phyloP scores from a whole-genome alignment of 2,888 invertebrate species.

The Sesia apiformis region DNA sequence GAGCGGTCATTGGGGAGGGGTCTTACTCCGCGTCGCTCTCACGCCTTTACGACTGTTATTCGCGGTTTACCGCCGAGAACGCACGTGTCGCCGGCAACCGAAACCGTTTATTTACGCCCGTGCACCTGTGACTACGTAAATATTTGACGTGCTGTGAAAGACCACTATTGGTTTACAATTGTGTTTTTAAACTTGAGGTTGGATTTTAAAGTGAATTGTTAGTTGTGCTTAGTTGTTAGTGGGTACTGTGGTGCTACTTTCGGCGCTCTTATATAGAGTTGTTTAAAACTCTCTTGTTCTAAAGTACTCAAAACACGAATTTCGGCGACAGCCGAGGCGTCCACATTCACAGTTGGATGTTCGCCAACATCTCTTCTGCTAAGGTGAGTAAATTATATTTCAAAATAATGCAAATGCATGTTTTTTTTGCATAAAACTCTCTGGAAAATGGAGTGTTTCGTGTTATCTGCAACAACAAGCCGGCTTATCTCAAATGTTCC shows the following conservation, averaged over 20 bases:
- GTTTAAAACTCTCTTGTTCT: conserved; percentile 24
- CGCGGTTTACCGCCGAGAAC: conserved; percentile 58
- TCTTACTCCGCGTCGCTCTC: conserved; percentile 22
- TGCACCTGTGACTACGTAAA: conserved; percentile 63
- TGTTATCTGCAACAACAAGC: conserved; percentile 22
- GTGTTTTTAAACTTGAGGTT: conserved; percentile 32
- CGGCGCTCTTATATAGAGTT: background rate
- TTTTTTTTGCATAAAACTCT: conserved; percentile 15
- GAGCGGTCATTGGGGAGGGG: conserved; percentile 54
- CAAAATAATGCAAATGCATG: conserved; percentile 24
- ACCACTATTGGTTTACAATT: conserved; percentile 43
- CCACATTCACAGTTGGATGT: conserved; percentile 63
- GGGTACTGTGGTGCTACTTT: conserved; percentile 33
- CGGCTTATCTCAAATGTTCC: conserved; percentile 38
- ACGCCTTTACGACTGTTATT: conserved; percentile 46
- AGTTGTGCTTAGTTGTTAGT: conserved; percentile 48
- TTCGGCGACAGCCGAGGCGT: conserved; percentile 63
- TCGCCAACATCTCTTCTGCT: conserved; percentile 65
- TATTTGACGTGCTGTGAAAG: conserved; percentile 64
- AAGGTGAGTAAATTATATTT: conserved; percentile 50
- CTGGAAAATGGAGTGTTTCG: conserved; percentile 13
- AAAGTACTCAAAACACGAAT: conserved; percentile 37
- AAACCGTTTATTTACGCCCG: conserved; percentile 40
- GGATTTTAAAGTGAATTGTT: conserved; percentile 31
- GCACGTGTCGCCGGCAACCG: conserved; percentile 58